These are phyloP conservation scores for Calephelis virginiensis DNA, from an alignment of 1,140 invertebrate species.

Conservation along the genomic window DNA sequence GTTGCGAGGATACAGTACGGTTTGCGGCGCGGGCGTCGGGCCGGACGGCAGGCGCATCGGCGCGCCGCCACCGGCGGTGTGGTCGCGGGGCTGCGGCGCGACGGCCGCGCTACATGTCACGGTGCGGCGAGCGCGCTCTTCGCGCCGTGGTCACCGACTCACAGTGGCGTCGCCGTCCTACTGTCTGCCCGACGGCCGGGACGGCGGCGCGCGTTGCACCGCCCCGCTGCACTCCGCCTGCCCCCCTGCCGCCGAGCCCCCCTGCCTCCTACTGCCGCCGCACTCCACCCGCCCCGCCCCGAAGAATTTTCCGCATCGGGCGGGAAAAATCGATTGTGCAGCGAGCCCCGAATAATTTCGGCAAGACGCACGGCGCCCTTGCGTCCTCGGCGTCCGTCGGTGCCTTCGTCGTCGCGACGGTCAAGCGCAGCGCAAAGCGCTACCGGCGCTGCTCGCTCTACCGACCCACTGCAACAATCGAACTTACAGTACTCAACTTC, in stretches of 20 bases:
- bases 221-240: slow-evolving; percentile 67
- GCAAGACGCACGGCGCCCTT: slow-evolving; percentile 75
- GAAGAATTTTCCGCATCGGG: slow-evolving; percentile 75
- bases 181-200: slow-evolving; percentile 68
- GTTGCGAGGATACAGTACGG: slow-evolving; percentile 31
- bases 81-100: slow-evolving; percentile 67
- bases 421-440: slow-evolving; percentile 47
- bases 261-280: slow-evolving; percentile 41
- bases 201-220: slow-evolving; percentile 70
- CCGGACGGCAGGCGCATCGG: slow-evolving; percentile 66
- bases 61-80: slow-evolving; percentile 66
- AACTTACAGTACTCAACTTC: slow-evolving; percentile 1
- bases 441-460: slow-evolving; percentile 29
- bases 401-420: slow-evolving; percentile 39
- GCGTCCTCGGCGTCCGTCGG: slow-evolving; percentile 48
- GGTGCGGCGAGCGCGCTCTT: slow-evolving; percentile 67
- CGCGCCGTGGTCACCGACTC: slow-evolving; percentile 71
- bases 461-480: slow-evolving; percentile 16
- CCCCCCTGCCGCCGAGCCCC: slow-evolving; percentile 54
- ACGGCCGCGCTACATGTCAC: slow-evolving; percentile 72
- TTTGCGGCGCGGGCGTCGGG: slow-evolving; percentile 48
- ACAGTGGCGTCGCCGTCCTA: slow-evolving; percentile 73
- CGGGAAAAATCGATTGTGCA: slow-evolving; percentile 76
- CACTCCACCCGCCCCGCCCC: slow-evolving; percentile 62
- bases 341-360: slow-evolving; percentile 74